A percentile compares a stretch with the other conserved stretches of the same genome.
Evolutionary conservation across 2,113 vertebrate species (phyloP).

Genomic region (Neolamprologus variostigma): DNA sequence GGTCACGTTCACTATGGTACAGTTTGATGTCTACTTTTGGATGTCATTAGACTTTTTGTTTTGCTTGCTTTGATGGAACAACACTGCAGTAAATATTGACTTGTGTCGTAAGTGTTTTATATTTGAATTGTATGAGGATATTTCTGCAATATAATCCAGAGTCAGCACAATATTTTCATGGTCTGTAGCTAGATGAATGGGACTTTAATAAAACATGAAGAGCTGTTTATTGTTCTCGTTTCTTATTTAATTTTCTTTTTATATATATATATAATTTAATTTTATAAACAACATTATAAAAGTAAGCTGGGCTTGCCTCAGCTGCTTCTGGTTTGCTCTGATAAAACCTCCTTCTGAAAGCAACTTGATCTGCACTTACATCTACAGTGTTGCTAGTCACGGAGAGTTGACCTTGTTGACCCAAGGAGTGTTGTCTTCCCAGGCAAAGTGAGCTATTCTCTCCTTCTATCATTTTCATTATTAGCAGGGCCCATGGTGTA

Average conservation of each 20-base stretch:
- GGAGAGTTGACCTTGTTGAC: not conserved
- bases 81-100: not conserved
- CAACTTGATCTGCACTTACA: not conserved
- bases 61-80: not conserved
- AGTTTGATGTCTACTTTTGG: not conserved
- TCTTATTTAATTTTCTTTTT: not conserved
- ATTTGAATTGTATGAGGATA: not conserved
- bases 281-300: not conserved
- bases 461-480: not conserved
- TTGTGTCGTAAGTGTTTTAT: not conserved
- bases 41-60: not conserved
- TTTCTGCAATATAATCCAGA: not conserved
- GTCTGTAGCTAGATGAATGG: not conserved
- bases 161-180: not conserved
- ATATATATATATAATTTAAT: no score
- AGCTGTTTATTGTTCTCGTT: not conserved
- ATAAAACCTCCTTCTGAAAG: not conserved
- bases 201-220: not conserved
- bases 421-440: not conserved
- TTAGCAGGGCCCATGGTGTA: not conserved
- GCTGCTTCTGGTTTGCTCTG: not conserved
- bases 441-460: not conserved
- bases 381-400: not conserved
- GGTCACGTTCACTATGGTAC: not conserved
- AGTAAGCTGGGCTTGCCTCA: not conserved